These are phyloP conservation scores for Pangasius krempfi DNA, from an alignment of 2,797 vertebrate species.

Conservation along the genomic window DNA sequence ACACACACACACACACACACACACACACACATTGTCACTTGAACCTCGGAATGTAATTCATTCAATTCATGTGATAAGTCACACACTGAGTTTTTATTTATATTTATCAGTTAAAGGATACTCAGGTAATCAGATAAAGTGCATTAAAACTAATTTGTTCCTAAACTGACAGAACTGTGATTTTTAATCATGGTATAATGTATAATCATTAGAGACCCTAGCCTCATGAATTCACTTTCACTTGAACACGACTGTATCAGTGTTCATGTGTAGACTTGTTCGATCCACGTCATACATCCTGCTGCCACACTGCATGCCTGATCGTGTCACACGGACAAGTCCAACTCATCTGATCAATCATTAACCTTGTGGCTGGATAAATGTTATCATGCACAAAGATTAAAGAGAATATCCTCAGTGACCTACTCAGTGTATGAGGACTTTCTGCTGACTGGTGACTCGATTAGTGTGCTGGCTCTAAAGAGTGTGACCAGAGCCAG, in stretches of 20 bases:
- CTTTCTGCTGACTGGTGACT: conserved; percentile 27
- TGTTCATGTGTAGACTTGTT: background rate
- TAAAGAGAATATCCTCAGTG: conserved; percentile 12
- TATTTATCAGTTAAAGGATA: background rate
- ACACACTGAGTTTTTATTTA: background rate
- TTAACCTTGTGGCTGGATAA: conserved; percentile 16
- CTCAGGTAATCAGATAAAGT: background rate
- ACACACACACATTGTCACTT: too few relatives aligned
- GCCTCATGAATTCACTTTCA: background rate
- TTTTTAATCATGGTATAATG: background rate
- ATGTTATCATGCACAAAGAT: conserved; percentile 5
- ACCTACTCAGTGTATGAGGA: conserved; percentile 22
- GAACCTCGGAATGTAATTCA: too few relatives aligned
- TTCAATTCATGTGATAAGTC: background rate
- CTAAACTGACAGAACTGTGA: background rate
- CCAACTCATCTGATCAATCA: conserved; percentile 15
- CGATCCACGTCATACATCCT: background rate
- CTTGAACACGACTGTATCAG: background rate
- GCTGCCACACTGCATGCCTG: background rate
- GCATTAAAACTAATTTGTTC: background rate
- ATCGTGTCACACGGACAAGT: background rate
- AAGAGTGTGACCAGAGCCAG: conserved; percentile 34
- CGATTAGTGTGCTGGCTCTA: conserved; percentile 35
- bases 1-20: too few relatives aligned
- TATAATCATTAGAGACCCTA: background rate